Percentiles rank a stretch among this genome's conserved stretches.
Evolutionary conservation across 1,140 invertebrate genomes (phyloP).

Genomic region (Drosophila elegans): DNA sequence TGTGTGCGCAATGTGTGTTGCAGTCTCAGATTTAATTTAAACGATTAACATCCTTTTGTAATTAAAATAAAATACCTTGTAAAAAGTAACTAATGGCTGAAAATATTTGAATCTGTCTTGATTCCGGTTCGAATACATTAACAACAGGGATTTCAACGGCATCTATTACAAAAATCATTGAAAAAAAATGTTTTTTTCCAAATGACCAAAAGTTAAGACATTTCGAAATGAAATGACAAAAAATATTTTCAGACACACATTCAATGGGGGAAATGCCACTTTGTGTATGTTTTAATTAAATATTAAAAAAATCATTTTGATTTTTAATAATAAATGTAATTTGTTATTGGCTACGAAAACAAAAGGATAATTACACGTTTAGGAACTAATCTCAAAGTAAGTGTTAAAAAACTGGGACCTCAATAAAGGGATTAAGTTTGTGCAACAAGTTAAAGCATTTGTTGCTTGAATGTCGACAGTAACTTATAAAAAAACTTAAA

Average conservation of each 20-base stretch:
- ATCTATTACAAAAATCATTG: background rate
- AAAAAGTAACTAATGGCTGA: slow-evolving; percentile 17
- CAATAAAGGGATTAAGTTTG: no score
- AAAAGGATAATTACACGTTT: background rate
- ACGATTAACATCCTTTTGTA: slow-evolving; percentile 71
- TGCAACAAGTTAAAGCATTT: no score
- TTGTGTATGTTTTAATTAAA: background rate
- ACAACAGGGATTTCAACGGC: background rate
- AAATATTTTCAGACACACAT: slow-evolving; percentile 16
- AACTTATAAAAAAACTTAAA: no score
- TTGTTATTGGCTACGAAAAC: background rate
- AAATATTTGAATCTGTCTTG: background rate
- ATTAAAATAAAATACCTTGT: slow-evolving; percentile 55
- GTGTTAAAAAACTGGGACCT: no score
- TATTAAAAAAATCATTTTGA: background rate
- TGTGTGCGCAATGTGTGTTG: slow-evolving; percentile 32
- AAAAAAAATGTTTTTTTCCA: background rate
- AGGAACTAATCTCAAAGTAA: background rate
- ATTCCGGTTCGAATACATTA: background rate
- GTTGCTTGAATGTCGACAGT: no score
- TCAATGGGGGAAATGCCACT: background rate
- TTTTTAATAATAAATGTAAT: slow-evolving; percentile 1
- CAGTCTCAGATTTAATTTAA: slow-evolving; percentile 76
- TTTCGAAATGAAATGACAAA: background rate
- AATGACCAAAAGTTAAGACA: background rate